Base-by-base conservation (phyloP, 2,888 invertebrate genomes). In the Brenthis daphne region DNA sequence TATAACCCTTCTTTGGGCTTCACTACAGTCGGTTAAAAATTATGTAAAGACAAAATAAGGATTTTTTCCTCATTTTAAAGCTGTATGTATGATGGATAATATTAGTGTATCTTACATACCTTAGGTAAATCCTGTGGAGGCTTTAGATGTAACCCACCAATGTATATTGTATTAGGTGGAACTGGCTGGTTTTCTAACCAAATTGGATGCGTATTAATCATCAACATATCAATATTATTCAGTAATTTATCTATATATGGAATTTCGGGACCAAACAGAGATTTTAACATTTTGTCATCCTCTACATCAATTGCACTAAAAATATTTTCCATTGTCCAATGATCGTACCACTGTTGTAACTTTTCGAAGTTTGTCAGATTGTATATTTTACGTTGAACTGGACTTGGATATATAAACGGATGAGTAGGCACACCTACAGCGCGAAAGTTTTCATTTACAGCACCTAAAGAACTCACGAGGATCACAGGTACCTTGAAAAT, bases 101-200 rank as follows among this genome's bases (percentile, higher is more conserved):
- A 37, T 37, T 6, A 37, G 37, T 37, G 6, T 37, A 37, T 37
- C 1, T 37, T 43, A 37, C 14, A n/a, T 56, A 92, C 92, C 79
- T 83, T 71, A 5, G 90, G 89, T 53, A 93, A 77, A n/a, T 85
- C 78, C 64, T 87, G 84, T 13, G 81, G 71, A 6, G 81, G 79
- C 13, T 80, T 82, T 43, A 87, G 77, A 71, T 90, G 92, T 47
- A 88, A 73, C 2, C 90, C 89, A 68, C 92, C 90, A 64, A 90
- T 82, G 66, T 84, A 82, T 1, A 92, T 71, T 4, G 89, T 79
- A 64, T 82, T 82, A 0, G 90, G 88, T n/a, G 89, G 83, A 6
- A 86, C 77, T 2, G 93, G 92, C 12, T 85, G 78, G 64, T 80
- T 82, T 2, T 77, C 76, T n/a, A 83, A 82, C 76, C 85, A 85